Evolutionary conservation across 2,888 invertebrate species (phyloP), one percentile per base, ranked within the genome.

Genomic region (Odontocolon sp.): DNA sequence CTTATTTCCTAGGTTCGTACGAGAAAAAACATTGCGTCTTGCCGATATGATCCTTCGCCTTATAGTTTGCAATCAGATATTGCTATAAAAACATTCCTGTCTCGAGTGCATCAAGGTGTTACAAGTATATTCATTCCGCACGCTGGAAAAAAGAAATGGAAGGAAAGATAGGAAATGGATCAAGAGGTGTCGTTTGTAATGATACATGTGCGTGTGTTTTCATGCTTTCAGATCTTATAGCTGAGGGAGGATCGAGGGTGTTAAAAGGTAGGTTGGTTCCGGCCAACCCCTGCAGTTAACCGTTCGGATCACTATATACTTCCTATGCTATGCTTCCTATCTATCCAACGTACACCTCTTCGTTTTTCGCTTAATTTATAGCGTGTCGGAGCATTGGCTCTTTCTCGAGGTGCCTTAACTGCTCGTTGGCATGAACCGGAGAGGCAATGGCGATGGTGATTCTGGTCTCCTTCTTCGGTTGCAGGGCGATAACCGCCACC

Each of bases 211-310:
- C 89, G 89, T 89, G 90, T 80, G 82, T 78, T 63, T 81, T 79
- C 74, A 77, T 78, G 80, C 81, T 80, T 77, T 67, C 54, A 50
- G 81, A 79, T 74, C 79, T 78, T 80, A 77, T 78, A 75, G 81
- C 71, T 77, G 73, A 76, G 86, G 85, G 86, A 84, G 85, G 80
- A 84, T 83, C 75, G 82, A 78, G 78, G 81, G 88, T 85, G 89
- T 87, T 90, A 90, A 90, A 90, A 90, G 90, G 89, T 90, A 86
- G 90, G 90, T 87, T 79, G 90, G 85, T 85, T 86, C 87, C 85
- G 90, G 86, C 89, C 89, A 89, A 87, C 90, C 90, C 87, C 80
- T 70, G 85, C 84, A 83, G 85, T 87, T 89, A 89, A 89, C 87
- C 86, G 87, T 85, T 85, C 84, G 86, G 87, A 87, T 89, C 86